Conservation (phyloP, 2,888 invertebrate genomes). For the Geotrupes spiniger region DNA sequence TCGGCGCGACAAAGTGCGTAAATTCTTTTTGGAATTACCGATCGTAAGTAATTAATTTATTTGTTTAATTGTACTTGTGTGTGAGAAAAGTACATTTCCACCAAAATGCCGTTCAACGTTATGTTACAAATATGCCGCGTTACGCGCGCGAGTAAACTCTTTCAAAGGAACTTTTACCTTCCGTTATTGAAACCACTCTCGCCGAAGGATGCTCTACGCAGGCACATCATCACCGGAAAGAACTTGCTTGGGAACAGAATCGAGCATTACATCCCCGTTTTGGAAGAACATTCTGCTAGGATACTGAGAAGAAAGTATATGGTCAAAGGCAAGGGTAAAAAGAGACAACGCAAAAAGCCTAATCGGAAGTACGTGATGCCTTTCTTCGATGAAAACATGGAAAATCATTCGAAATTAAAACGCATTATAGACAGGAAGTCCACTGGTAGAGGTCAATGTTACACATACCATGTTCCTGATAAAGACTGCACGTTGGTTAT, state of each 20-base stretch:
- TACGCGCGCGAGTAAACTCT: conserved; percentile 74
- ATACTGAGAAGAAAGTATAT: conserved; percentile 39
- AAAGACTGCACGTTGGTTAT: conserved; percentile 71
- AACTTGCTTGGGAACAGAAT: conserved; percentile 66
- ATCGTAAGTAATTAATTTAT: background rate
- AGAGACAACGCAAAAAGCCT: conserved; percentile 39
- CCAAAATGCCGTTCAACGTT: conserved; percentile 44
- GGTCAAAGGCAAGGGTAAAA: conserved; percentile 44
- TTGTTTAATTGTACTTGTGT: background rate
- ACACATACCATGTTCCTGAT: conserved; percentile 72
- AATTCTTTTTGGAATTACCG: background rate
- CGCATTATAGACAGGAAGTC: conserved; percentile 57
- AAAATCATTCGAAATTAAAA: conserved; percentile 39
- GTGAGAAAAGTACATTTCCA: background rate
- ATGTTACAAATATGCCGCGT: conserved; percentile 75
- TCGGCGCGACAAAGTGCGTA: too few relatives aligned
- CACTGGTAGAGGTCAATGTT: conserved; percentile 56
- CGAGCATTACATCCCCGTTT: conserved; percentile 77
- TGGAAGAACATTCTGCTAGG: conserved; percentile 53
- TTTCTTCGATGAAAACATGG: conserved; percentile 45
- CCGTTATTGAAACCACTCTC: conserved; percentile 77
- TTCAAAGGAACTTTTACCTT: conserved; percentile 80
- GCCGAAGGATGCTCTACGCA: conserved; percentile 77
- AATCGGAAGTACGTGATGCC: conserved; percentile 41
- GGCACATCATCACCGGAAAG: conserved; percentile 77